Base-by-base conservation (phyloP, 2,888 invertebrate species). In the Nomada fabriciana region DNA sequence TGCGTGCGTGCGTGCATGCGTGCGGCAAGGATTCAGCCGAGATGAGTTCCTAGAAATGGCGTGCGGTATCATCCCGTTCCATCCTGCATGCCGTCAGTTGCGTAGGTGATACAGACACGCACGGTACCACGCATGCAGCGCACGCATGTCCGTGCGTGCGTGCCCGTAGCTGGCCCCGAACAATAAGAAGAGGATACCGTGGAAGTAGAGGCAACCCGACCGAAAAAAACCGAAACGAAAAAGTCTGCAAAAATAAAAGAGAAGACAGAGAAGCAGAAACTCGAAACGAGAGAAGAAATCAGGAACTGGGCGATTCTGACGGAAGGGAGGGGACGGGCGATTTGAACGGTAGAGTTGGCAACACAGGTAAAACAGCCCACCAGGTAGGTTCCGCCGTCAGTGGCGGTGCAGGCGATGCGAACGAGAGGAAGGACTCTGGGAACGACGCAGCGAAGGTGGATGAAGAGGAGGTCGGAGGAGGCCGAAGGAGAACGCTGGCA, bases 11-110 rank as follows among this genome's bases (percentile, higher is more conserved):
- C 86, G 70, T 88, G 86, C 87, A 60, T 83, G 87, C 80, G 82
- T 85, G 82, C 85, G 82, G 82, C 65, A 72, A 82, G 84, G 86
- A 88, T 89, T 85, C 83, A 87, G 84, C 60, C 77, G 82, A 88
- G 89, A 88, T 86, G 88, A 89, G 89, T 92, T 92, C 92, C 88
- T 89, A 89, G 92, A 92, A 92, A 89, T 91, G 86, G 90, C 91
- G 90, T 91, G 91, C 89, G 87, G 89, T 90, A 91, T 91, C 91
- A 89, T 90, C 87, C 88, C 85, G 87, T 86, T 85, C 83, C 85
- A 89, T 88, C 85, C 88, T 83, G 84, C 85, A 73, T 75, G 78
- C 88, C 86, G 86, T 86, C 89, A 84, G 89, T 87, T 91, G 91
- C 91, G 91, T 91, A 91, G 91, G 90, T 90, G 91, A 91, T 89